Percentiles rank a stretch among this genome's conserved stretches.
Evolutionary conservation across 2,113 vertebrate genomes (phyloP).

Genomic region (Vireo altiloquus): DNA sequence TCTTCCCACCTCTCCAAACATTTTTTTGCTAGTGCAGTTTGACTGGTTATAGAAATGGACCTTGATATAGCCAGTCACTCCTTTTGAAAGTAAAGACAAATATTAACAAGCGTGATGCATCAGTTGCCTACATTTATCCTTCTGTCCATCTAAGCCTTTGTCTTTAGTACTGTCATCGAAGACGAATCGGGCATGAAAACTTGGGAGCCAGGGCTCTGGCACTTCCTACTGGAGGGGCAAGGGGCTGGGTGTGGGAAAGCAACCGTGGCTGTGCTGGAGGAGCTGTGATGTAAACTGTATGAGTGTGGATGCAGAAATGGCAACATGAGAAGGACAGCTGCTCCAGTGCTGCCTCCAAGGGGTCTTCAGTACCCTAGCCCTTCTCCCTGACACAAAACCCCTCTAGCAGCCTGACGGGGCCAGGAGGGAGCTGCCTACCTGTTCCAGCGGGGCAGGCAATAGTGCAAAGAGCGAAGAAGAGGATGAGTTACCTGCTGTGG

Average conservation of each 20-base stretch:
- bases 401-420: background rate
- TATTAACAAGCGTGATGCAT: background rate
- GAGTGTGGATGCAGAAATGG: background rate
- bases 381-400: background rate
- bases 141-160: background rate
- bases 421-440: background rate
- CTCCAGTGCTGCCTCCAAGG: rapidly evolving
- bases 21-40: background rate
- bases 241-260: background rate
- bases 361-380: background rate
- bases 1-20: background rate
- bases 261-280: rapidly evolving
- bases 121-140: background rate
- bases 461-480: background rate
- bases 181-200: rapidly evolving
- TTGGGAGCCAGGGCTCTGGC: background rate
- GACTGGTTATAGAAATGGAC: background rate
- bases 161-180: rapidly evolving
- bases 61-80: background rate
- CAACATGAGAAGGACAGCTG: background rate
- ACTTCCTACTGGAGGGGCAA: background rate
- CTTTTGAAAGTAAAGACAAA: background rate
- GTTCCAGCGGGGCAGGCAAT: rapidly evolving
- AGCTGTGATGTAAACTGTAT: rapidly evolving
- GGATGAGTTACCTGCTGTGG: background rate